Base-by-base conservation (phyloP, 2,888 invertebrate genomes). In the Eulithis prunata region DNA sequence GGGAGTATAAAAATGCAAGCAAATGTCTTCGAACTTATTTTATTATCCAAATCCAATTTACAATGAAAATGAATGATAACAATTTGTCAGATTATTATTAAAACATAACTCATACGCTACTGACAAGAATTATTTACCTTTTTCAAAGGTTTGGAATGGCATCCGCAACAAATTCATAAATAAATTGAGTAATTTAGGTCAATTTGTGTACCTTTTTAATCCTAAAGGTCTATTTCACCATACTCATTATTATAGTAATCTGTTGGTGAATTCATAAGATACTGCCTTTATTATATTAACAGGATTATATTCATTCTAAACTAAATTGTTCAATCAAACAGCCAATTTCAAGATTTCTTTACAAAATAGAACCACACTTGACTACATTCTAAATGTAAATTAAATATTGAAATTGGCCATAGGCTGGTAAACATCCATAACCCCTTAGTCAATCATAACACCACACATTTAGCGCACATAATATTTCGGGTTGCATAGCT, bases 111-210 rank as follows among this genome's bases (percentile, higher is more conserved):
- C 79, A 70, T 89, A 90, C 88, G 80, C 93, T 92, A 92, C 89
- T 92, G 92, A 92, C 92, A 92, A 92, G 92, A 92, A 69, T 88
- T 88, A 85, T 80, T 83, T 69, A 89, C 91, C 92, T 91, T 91
- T 91, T 89, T 81, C 59, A 90, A 92, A 92, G 90, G 90, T 81
- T 78, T 90, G 92, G 90, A 90, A 92, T 92, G 92, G 92, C 90
- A 89, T 88, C 82, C 87, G 81, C 87, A 82, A 81, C 85, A 82
- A 80, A 79, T 74, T 78, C 71, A 78, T 78, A 75, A 75, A 70
- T 64, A 71, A 75, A 75, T 72, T 73, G 75, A 79, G 73, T 77
- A 75, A 75, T 76, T 78, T 74, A 74, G 66, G 70, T 73, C 68
- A 66, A 36, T 71, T 74, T 70, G 68, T 71, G 70, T 75, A 74